Evolutionary conservation across 2,888 invertebrate genomes (phyloP), one percentile per base, ranked within the genome.

Genomic region (Trissolcus japonicus): DNA sequence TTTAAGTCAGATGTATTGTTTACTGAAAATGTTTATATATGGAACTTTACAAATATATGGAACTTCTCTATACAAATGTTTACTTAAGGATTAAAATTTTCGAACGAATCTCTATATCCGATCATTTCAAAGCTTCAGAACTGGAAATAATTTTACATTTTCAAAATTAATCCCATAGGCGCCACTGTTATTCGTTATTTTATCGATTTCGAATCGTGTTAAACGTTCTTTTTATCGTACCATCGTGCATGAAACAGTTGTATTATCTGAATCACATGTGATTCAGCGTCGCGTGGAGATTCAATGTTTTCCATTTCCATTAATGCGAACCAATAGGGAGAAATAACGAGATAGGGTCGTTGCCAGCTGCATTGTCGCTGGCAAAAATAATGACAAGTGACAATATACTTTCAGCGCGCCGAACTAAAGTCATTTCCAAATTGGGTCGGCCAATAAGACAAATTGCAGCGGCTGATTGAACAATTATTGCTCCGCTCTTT

Each of bases 251-350:
- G 60, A 71, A 74, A 68, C 71, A 54, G 50, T 60, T 59, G 73
- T 62, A 73, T 68, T 77, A 60, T 67, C 50, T 68, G 62, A 66
- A 63, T 66, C 69, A 73, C 68, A 65, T 63, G 73, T 78, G 73
- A 78, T 57, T 68, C 73, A 65, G 68, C 53, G 53, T 46, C 66
- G 56, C 60, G 68, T 65, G 61, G 67, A 72, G 59, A 79, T 78
- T 79, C 79, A 69, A 71, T 78, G 76, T 80, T 78, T 80, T 80
- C 78, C 71, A 78, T 74, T 71, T 76, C 78, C 78, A 80, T 80
- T 80, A 78, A 80, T 80, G 74, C 61, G 67, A 75, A 68, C 75
- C 73, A 78, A 80, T 76, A 74, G 68, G 74, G 74, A 76, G 76
- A 80, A 80, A 78, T 80, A 80, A 78, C 71, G 74, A 80, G 80